These are phyloP conservation scores for Notospermus geniculatus DNA, from an alignment of 1,140 invertebrate species.

Conservation along the genomic window DNA sequence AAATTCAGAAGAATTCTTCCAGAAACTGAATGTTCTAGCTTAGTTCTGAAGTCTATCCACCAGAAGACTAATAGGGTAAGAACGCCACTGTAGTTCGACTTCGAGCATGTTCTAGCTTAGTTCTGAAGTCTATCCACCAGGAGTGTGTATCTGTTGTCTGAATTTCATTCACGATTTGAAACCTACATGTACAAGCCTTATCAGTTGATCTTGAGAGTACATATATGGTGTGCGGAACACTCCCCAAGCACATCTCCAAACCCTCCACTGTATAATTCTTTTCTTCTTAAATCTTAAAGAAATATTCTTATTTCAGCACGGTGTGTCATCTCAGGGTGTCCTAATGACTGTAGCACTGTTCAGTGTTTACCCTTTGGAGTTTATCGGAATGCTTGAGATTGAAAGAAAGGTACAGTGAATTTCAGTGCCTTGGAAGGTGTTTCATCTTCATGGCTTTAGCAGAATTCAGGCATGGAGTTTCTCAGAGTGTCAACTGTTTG, in stretches of 20 bases:
- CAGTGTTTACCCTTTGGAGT: conserved; percentile 13
- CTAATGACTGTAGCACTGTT: conserved; percentile 17
- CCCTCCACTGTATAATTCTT: background rate
- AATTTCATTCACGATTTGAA: too few relatives aligned
- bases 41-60: background rate
- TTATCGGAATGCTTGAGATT: conserved; percentile 18
- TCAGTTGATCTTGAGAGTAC: background rate
- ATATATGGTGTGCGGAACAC: background rate
- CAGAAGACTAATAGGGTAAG: background rate
- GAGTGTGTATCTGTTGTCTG: too few relatives aligned
- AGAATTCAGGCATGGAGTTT: background rate
- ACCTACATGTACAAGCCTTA: too few relatives aligned
- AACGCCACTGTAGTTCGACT: too few relatives aligned
- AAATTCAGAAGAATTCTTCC: background rate
- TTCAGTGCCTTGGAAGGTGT: background rate
- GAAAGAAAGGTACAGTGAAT: conserved; percentile 6
- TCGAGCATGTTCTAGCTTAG: background rate
- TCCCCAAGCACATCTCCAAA: background rate
- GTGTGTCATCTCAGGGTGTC: background rate
- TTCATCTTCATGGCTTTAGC: background rate
- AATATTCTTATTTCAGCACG: conserved; percentile 5
- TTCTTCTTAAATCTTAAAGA: background rate
- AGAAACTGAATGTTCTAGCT: background rate
- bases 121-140: background rate
- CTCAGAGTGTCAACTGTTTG: background rate